Conservation (phyloP, 2,888 invertebrate genomes). For the Punctoribates punctum region DNA sequence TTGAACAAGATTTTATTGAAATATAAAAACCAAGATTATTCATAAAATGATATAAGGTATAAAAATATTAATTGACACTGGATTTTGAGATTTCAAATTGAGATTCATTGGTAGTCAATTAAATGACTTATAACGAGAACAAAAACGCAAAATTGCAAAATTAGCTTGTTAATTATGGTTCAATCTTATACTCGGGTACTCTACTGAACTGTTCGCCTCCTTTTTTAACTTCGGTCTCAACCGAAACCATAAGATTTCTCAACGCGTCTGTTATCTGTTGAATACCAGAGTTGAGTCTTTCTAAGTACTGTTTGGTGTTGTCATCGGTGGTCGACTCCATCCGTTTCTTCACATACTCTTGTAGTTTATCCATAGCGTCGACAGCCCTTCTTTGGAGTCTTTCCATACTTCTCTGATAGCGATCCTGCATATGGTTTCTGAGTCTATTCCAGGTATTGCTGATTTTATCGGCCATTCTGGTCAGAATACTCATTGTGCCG, state of each 20-base stretch:
- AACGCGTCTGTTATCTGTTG: background rate
- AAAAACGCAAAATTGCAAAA: too few relatives aligned
- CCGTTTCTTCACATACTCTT: background rate
- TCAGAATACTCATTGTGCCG: background rate
- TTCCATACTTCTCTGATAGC: background rate
- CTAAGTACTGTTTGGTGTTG: background rate
- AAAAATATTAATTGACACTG: too few relatives aligned
- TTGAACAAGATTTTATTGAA: too few relatives aligned
- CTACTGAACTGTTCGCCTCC: background rate
- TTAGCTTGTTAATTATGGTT: background rate
- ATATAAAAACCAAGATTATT: too few relatives aligned
- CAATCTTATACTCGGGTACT: background rate
- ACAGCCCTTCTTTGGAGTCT: background rate
- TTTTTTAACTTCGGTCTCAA: background rate
- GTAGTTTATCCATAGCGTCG: background rate
- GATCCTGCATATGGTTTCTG: slow-evolving; percentile 7
- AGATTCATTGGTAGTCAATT: too few relatives aligned
- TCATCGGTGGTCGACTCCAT: background rate
- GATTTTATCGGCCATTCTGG: background rate
- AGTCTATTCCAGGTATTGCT: background rate
- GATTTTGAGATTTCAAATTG: too few relatives aligned
- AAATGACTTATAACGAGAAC: too few relatives aligned
- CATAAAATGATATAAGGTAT: too few relatives aligned
- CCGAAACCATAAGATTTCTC: background rate
- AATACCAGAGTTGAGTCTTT: background rate